These are phyloP conservation scores for human DNA, from an alignment of 2,113 vertebrate species.

Conservation along the genomic window DNA sequence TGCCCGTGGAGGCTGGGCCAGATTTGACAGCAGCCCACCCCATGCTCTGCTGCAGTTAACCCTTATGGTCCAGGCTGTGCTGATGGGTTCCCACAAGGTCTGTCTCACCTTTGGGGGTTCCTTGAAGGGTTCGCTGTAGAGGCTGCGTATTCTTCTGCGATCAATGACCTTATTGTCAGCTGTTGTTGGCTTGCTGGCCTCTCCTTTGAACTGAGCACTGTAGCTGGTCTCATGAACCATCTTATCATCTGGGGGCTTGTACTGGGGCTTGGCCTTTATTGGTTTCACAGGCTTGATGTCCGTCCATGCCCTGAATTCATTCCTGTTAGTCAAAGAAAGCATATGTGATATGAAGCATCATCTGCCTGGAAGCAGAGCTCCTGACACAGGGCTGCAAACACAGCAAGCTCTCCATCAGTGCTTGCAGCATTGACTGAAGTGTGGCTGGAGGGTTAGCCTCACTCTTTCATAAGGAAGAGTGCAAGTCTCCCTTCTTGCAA, in stretches of 20 bases:
- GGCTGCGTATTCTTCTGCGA: constrained; percentile 95
- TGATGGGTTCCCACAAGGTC: neutral
- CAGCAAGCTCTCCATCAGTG: fast-evolving
- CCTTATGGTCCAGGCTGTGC: neutral
- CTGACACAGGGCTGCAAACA: neutral
- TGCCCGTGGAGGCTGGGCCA: neutral
- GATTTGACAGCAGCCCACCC: neutral
- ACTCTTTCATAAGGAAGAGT: neutral
- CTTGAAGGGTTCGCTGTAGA: constrained; percentile 95
- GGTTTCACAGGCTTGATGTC: constrained; percentile 93
- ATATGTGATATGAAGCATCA: neutral
- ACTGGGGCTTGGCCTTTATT: constrained; percentile 93
- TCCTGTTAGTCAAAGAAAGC: constrained; percentile 84
- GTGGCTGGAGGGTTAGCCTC: neutral
- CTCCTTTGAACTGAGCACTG: constrained; percentile 93
- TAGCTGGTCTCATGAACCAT: constrained; percentile 95
- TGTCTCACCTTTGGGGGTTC: constrained; percentile 91
- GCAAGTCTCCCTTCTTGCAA: neutral
- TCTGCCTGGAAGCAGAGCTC: fast-evolving
- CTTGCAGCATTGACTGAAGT: fast-evolving
- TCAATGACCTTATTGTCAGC: constrained; percentile 92
- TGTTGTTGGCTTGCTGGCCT: constrained; percentile 85
- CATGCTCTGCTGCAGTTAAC: neutral
- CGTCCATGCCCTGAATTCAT: constrained; percentile 94
- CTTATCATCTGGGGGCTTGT: constrained; percentile 92